Conservation (phyloP, 1,140 invertebrate species). For the Planococcus citri region DNA sequence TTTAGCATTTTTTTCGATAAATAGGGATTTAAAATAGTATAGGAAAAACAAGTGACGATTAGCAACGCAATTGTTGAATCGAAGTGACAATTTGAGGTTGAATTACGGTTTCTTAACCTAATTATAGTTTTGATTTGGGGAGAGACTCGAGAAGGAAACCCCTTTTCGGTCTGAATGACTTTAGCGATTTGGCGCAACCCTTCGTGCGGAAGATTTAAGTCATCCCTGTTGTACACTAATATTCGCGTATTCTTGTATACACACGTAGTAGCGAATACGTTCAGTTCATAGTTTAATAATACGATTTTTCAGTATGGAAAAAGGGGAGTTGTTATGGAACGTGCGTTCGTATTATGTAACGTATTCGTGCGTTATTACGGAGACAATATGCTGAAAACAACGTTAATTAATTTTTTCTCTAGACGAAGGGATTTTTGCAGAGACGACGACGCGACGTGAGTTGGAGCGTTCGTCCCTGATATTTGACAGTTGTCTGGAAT, state of each 20-base stretch:
- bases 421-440: too few species aligned
- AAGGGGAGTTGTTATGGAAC: too few species aligned
- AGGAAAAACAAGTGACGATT: background rate
- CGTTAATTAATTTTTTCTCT: background rate
- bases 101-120: slow-evolving; percentile 1
- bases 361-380: background rate
- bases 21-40: too few species aligned
- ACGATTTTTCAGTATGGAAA: too few species aligned
- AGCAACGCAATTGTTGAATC: background rate
- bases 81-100: background rate
- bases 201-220: background rate
- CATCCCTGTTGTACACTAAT: background rate
- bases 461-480: too few species aligned
- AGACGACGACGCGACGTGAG: too few species aligned
- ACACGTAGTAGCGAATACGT: too few species aligned
- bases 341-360: background rate
- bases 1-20: too few species aligned
- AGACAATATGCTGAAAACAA: background rate
- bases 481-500: too few species aligned
- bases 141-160: background rate
- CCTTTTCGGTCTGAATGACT: background rate
- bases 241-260: too few species aligned
- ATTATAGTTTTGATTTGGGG: background rate
- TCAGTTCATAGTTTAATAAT: too few species aligned
- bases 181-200: background rate